Conservation (phyloP, 1,140 invertebrate genomes). For the Argopecten irradians region DNA sequence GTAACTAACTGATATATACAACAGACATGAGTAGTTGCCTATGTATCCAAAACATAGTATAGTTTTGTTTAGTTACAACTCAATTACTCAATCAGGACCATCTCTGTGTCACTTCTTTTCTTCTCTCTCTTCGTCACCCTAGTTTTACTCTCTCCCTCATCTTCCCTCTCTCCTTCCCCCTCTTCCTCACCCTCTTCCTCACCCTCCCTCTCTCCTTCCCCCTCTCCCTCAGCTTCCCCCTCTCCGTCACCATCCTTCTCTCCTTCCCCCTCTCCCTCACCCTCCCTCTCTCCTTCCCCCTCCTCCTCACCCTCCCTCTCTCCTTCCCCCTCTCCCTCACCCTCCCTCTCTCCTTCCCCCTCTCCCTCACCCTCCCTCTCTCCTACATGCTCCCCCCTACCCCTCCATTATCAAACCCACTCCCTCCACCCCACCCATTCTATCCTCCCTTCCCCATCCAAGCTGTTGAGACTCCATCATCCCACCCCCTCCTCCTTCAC, state of each 20-base stretch:
- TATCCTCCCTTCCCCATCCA: too few relatives aligned
- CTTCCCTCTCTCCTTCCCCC: not conserved
- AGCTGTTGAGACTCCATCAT: too few relatives aligned
- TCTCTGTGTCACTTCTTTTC: not conserved
- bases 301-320: not conserved
- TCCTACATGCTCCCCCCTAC: not conserved
- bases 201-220: not conserved
- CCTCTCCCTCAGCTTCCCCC: not conserved
- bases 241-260: not conserved
- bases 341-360: not conserved
- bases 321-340: not conserved
- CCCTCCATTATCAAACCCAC: too few relatives aligned
- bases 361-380: too few relatives aligned
- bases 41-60: not conserved
- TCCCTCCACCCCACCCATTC: too few relatives aligned
- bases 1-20: not conserved
- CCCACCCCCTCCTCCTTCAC: too few relatives aligned
- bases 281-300: not conserved
- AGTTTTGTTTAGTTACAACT: not conserved
- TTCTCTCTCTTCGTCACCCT: not conserved
- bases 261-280: not conserved
- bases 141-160: not conserved
- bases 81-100: not conserved
- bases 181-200: too few relatives aligned
- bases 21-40: not conserved